phyloP scores from a whole-genome alignment of 2,888 invertebrate genomes.

The Stenichneumon culpator region DNA sequence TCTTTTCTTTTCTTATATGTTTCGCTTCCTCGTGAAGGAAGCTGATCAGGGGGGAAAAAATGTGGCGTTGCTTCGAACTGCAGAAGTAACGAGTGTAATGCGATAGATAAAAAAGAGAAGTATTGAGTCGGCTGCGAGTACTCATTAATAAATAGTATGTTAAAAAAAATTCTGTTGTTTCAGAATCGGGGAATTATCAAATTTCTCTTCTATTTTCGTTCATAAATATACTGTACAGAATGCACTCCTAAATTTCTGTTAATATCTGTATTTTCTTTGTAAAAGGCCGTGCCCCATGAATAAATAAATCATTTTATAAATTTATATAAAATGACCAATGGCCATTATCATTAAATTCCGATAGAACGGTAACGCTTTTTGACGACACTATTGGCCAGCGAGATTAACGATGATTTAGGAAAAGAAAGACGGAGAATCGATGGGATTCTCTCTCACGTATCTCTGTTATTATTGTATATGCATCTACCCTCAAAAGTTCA shows the following conservation, averaged over 20 bases:
- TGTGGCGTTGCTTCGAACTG: not conserved
- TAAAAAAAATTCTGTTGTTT: too few species aligned
- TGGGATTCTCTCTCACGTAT: constrained; percentile 23
- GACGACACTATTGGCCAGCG: not conserved
- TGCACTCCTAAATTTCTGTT: too few species aligned
- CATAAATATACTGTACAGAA: too few species aligned
- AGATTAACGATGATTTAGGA: not conserved
- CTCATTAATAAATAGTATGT: too few species aligned
- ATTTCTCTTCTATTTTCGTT: too few species aligned
- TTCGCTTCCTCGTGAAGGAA: not conserved
- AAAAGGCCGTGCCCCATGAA: too few species aligned
- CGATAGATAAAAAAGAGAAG: not conserved
- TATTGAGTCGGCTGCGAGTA: too few species aligned
- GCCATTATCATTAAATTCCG: too few species aligned
- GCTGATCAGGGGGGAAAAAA: not conserved
- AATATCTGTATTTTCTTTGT: too few species aligned
- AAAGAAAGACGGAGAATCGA: not conserved
- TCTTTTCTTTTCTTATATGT: not conserved
- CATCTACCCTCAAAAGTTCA: constrained; percentile 20
- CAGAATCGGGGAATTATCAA: too few species aligned
- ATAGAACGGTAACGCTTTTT: not conserved
- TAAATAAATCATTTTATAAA: too few species aligned
- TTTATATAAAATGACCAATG: too few species aligned
- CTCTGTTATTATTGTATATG: constrained; percentile 35
- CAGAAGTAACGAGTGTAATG: not conserved